A percentile compares a stretch with the other conserved stretches of the same genome.
Evolutionary conservation across 2,888 invertebrate genomes (phyloP).

Genomic region (Pediacus dermestoides): DNA sequence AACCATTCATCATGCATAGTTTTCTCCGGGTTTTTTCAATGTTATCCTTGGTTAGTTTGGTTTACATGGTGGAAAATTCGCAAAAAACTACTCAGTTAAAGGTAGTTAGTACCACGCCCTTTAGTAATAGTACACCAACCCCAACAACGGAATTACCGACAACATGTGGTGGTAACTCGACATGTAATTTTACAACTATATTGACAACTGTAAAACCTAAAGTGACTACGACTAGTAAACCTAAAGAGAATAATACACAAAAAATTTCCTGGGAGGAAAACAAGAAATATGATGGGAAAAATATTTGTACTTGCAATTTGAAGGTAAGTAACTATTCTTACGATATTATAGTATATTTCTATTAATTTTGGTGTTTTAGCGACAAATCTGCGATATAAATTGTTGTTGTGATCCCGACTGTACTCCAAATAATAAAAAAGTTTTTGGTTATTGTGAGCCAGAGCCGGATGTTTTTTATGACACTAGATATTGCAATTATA

Average conservation of each 20-base stretch:
- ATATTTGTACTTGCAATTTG: conserved; percentile 56
- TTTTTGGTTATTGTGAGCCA: conserved; percentile 60
- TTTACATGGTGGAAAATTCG: no score
- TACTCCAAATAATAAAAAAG: conserved; percentile 54
- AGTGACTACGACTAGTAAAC: conserved; percentile 13
- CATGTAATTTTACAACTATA: conserved; percentile 13
- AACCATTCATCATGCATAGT: no score
- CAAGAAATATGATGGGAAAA: conserved; percentile 10
- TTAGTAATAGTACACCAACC: no score
- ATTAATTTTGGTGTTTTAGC: conserved; percentile 47
- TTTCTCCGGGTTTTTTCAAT: no score
- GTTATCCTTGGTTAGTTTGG: no score
- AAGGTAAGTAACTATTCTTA: conserved; percentile 43
- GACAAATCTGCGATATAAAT: conserved; percentile 70
- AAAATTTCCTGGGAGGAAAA: conserved; percentile 9
- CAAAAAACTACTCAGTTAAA: no score
- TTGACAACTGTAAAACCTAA: conserved; percentile 8
- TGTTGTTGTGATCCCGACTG: conserved; percentile 84
- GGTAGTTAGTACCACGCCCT: no score
- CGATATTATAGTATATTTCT: not conserved
- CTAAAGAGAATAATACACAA: conserved; percentile 10
- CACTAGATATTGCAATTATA: conserved; percentile 53
- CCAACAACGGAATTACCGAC: no score
- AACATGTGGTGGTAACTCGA: conserved; percentile 17
- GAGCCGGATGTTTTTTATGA: conserved; percentile 45